Percentiles rank a stretch among this genome's conserved stretches.
phyloP scores from a whole-genome alignment of 2,113 vertebrate species.

The Lipophrys pholis region DNA sequence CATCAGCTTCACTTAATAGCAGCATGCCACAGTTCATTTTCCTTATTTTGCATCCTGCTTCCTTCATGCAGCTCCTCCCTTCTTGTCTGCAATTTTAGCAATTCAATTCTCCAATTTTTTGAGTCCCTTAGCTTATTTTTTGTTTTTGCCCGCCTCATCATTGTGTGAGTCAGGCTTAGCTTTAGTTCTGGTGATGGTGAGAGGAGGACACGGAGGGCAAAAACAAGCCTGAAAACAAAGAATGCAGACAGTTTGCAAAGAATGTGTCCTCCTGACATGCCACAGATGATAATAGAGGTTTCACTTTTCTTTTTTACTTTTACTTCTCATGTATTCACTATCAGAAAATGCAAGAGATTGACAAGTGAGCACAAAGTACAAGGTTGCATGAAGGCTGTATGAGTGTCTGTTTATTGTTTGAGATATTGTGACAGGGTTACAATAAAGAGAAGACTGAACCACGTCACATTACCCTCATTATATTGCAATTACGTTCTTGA shows the following conservation, averaged over 20 bases:
- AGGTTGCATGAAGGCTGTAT: constrained; percentile 29
- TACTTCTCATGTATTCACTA: constrained; percentile 7
- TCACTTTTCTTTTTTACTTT: constrained; percentile 8
- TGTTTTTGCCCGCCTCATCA: constrained; percentile 19
- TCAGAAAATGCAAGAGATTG: constrained; percentile 19
- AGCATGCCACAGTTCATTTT: constrained; percentile 22
- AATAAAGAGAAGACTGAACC: constrained; percentile 59
- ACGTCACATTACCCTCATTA: constrained; percentile 71
- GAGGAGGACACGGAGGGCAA: constrained; percentile 19
- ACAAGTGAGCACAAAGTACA: constrained; percentile 1
- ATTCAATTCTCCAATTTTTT: constrained; percentile 28
- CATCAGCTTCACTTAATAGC: constrained; percentile 48
- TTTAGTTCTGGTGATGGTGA: constrained; percentile 31
- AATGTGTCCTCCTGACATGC: constrained; percentile 49
- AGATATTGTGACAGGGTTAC: constrained; percentile 63
- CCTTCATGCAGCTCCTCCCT: constrained; percentile 14
- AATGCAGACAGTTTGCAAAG: constrained; percentile 40
- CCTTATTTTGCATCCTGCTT: constrained; percentile 14
- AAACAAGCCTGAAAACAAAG: constrained; percentile 20
- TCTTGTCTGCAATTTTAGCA: neutral
- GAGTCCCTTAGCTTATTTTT: constrained; percentile 32
- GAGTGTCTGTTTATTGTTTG: constrained; percentile 42
- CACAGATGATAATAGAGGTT: constrained; percentile 50
- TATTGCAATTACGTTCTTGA: constrained; percentile 62
- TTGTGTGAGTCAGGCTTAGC: constrained; percentile 33